Percentiles rank a stretch among this genome's conserved stretches.
Evolutionary conservation across 2,888 invertebrate species (phyloP).

Genomic region (Sminthurinus aureus): DNA sequence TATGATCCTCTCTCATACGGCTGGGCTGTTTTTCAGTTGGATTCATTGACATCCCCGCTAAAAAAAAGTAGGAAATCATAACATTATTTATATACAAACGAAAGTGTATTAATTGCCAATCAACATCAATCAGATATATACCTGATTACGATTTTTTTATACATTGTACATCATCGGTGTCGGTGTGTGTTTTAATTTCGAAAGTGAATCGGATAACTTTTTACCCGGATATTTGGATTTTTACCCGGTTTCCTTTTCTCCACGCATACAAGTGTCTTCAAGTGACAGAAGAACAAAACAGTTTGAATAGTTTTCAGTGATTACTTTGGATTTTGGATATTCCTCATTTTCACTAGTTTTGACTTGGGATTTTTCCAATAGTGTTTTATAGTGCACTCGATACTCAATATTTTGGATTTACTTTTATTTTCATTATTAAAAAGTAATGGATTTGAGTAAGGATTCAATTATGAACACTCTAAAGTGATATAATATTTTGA

Average conservation of each 20-base stretch:
- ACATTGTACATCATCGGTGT: too few species aligned
- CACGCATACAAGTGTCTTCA: background rate
- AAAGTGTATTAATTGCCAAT: background rate
- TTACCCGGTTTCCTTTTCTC: too few species aligned
- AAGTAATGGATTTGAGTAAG: background rate
- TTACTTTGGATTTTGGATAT: background rate
- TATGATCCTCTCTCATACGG: constrained; percentile 16
- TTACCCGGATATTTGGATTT: background rate
- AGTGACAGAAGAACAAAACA: too few species aligned
- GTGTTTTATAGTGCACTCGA: background rate
- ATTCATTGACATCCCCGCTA: background rate
- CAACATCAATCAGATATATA: background rate
- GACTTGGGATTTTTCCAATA: background rate
- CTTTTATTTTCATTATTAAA: background rate
- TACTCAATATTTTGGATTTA: background rate
- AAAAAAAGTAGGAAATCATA: background rate
- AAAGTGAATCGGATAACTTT: background rate
- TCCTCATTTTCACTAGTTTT: too few species aligned
- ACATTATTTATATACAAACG: background rate
- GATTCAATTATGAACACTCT: background rate
- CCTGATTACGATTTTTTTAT: background rate
- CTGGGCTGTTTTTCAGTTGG: background rate
- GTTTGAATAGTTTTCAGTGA: background rate
- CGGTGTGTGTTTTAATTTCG: background rate
- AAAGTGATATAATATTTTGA: background rate